Conservation (phyloP, 1,140 invertebrate genomes). For the Drosophila fuyamai region DNA sequence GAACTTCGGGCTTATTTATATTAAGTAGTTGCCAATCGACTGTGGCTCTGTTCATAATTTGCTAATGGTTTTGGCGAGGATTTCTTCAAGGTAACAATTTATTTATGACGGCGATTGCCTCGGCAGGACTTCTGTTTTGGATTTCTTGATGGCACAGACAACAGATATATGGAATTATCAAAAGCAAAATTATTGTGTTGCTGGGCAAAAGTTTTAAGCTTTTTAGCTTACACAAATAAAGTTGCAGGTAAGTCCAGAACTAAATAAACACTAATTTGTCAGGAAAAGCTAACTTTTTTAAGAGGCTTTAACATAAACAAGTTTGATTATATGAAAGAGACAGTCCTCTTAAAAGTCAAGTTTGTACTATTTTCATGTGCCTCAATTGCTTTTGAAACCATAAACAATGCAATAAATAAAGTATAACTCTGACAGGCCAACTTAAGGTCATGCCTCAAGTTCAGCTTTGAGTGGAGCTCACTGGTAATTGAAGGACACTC, state of each 20-base stretch:
- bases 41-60: slow-evolving; percentile 5
- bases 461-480: slow-evolving; percentile 6
- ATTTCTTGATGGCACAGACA: background rate
- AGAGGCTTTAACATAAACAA: too few species aligned
- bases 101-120: slow-evolving; percentile 10
- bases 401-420: background rate
- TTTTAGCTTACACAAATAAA: background rate
- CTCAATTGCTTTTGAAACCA: background rate
- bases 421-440: too few species aligned
- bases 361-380: too few species aligned
- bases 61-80: slow-evolving; percentile 1
- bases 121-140: slow-evolving; percentile 2
- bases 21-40: slow-evolving; percentile 37
- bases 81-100: slow-evolving; percentile 27
- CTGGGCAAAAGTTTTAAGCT: slow-evolving; percentile 6
- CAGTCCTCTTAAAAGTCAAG: background rate
- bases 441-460: slow-evolving; percentile 9
- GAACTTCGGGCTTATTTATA: slow-evolving; percentile 22
- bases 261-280: too few species aligned
- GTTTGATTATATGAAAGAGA: too few species aligned
- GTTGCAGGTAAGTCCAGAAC: background rate
- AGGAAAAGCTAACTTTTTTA: too few species aligned
- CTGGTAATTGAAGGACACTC: slow-evolving; percentile 35
- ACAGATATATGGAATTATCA: background rate
- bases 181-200: background rate